Conservation (phyloP, 2,797 vertebrate species). For the Sebastes elongatus region DNA sequence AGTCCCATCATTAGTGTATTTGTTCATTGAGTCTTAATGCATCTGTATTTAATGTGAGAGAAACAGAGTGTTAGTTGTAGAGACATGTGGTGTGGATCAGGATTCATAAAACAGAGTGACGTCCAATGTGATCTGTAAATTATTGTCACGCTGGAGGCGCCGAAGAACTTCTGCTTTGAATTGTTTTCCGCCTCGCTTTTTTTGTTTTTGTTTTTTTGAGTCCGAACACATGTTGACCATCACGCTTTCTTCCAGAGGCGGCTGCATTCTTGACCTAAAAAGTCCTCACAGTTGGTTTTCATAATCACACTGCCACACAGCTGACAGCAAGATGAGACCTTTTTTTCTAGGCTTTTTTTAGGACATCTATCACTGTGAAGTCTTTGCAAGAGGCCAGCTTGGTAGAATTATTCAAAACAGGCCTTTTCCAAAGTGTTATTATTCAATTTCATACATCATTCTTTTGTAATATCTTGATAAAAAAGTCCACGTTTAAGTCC, state of each 20-base stretch:
- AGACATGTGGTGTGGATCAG: constrained; percentile 76
- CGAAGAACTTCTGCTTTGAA: constrained; percentile 59
- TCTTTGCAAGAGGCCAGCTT: neutral
- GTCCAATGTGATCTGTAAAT: constrained; percentile 74
- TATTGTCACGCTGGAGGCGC: constrained; percentile 67
- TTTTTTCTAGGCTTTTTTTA: constrained; percentile 30
- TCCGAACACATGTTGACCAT: constrained; percentile 81
- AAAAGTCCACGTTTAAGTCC: neutral
- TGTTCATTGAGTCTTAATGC: neutral
- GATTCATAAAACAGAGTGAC: constrained; percentile 64
- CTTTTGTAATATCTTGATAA: neutral
- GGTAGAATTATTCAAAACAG: neutral
- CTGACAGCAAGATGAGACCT: constrained; percentile 67
- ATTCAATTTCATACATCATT: neutral
- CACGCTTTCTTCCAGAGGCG: constrained; percentile 63
- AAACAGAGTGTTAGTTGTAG: constrained; percentile 1
- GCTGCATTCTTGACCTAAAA: constrained; percentile 79
- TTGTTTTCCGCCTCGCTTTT: constrained; percentile 26
- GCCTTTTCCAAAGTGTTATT: neutral
- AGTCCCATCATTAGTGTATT: neutral
- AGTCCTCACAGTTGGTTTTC: constrained; percentile 79
- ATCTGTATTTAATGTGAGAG: neutral
- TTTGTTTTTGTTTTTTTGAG: constrained; percentile 28
- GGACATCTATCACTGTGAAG: constrained; percentile 30
- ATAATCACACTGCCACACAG: constrained; percentile 73